Evolutionary conservation across 2,888 invertebrate genomes (phyloP).

Genomic region (Aleiodes alternator): DNA sequence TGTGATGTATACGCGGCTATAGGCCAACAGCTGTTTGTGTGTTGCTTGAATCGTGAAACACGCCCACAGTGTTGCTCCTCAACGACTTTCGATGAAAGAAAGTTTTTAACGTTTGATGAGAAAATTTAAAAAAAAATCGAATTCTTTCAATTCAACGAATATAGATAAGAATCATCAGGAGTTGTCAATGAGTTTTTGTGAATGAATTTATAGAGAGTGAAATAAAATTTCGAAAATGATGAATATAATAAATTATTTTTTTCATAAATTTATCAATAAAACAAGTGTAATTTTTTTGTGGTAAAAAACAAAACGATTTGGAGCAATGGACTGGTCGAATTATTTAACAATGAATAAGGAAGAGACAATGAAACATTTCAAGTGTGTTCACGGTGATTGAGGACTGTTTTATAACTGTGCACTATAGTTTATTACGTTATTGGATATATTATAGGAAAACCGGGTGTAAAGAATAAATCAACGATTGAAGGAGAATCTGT

Average conservation of each 20-base stretch:
- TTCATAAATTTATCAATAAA: neutral
- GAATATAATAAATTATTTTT: neutral
- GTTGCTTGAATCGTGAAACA: conserved; percentile 51
- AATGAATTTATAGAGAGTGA: neutral
- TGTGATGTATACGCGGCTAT: conserved; percentile 45
- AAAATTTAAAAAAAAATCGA: conserved; percentile 5
- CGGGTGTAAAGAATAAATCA: too few relatives aligned
- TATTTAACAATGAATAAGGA: conserved; percentile 25
- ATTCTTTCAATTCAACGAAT: neutral
- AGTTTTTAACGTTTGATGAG: conserved; percentile 33
- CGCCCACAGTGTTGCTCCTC: conserved; percentile 48
- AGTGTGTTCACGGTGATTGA: conserved; percentile 21
- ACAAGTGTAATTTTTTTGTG: neutral
- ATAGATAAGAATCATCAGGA: neutral
- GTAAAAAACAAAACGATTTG: conserved; percentile 12
- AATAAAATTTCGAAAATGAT: neutral
- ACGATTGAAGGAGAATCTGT: too few relatives aligned
- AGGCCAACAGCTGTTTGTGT: conserved; percentile 56
- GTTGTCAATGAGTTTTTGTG: neutral
- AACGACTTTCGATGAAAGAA: conserved; percentile 53
- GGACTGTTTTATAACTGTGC: neutral
- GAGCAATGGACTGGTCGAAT: conserved; percentile 26
- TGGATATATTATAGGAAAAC: too few relatives aligned
- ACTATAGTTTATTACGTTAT: too few relatives aligned
- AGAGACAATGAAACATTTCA: conserved; percentile 37